Evolutionary conservation across 2,888 invertebrate genomes (phyloP), one percentile per base, ranked within the genome.

Genomic region (Tachina grossa): DNA sequence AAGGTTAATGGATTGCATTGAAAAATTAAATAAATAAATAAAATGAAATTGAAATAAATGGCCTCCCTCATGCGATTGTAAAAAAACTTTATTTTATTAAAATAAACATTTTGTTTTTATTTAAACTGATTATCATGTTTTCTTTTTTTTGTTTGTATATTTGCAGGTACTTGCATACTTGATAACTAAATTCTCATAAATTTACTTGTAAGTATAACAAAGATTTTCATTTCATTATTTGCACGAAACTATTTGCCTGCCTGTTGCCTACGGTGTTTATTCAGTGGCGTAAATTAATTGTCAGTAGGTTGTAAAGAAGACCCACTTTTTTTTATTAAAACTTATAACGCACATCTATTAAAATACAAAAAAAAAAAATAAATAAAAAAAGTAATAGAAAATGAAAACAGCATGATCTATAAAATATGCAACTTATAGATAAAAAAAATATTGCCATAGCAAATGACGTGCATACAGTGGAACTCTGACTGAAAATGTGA

Each of bases 261-360:
- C 57, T 53, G 61, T 63, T 47, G 8, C 57, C 16, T 31, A 2
- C 39, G 6, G 76, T 66, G 66, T 72, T 83, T 65, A 77, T 77
- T 77, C 22, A 71, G 51, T 72, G 72, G 31, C 53, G 61, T 68
- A 75, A 75, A 75, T 75, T 72, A 77, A 83, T 83, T 83, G 71
- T 72, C 45, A 69, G 31, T 59, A 51, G 83, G 65, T 63, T 77
- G 72, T 78, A 78, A 66, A 66, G 77, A 72, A 66, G 66, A 78
- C 66, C 59, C 53, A 53, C 11, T 43, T 77, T 68, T 77, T 31
- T 31, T 31, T 71, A 77, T 77, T 77, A 66, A 72, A 72, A 77
- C 57, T 78, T 83, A 78, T 83, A 83, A 83, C 83, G 83, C 83
- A 83, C 8, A 72, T 77, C 65, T 59, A 72, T 83, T 83, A 57